Conservation (phyloP, 2,113 vertebrate genomes). For the Piaya cayana region DNA sequence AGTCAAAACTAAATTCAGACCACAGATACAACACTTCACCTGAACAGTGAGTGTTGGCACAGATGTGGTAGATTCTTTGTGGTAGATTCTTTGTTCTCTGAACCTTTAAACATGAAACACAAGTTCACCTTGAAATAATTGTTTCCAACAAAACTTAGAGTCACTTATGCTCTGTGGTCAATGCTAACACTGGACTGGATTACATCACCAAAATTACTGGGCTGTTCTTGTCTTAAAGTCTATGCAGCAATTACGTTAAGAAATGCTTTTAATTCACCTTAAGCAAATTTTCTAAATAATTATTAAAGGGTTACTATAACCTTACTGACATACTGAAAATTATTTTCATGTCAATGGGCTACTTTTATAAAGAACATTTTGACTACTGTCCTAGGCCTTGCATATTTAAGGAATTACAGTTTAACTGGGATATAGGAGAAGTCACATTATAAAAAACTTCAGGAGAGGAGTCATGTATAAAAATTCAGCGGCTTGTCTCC, state of each 20-base stretch:
- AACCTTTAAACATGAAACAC: not conserved
- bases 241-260: not conserved
- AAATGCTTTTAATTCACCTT: not conserved
- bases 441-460: too few relatives aligned
- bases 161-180: not conserved
- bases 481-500: not conserved
- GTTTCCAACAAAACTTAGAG: not conserved
- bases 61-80: slow-evolving; percentile 13
- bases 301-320: not conserved
- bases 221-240: slow-evolving; percentile 3
- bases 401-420: not conserved
- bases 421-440: not conserved
- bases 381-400: not conserved
- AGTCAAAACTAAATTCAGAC: slow-evolving; percentile 35
- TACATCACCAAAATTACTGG: not conserved
- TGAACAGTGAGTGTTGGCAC: not conserved
- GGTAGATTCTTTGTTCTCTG: slow-evolving; percentile 17
- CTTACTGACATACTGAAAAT: not conserved
- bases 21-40: slow-evolving; percentile 40
- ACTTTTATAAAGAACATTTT: not conserved
- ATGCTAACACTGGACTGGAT: not conserved
- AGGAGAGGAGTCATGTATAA: not conserved
- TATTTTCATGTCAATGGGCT: slow-evolving; percentile 32
- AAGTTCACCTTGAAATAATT: slow-evolving; percentile 2
- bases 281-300: slow-evolving; percentile 27